Base-by-base conservation (phyloP, 1,140 invertebrate genomes). In the Notospermus geniculatus region DNA sequence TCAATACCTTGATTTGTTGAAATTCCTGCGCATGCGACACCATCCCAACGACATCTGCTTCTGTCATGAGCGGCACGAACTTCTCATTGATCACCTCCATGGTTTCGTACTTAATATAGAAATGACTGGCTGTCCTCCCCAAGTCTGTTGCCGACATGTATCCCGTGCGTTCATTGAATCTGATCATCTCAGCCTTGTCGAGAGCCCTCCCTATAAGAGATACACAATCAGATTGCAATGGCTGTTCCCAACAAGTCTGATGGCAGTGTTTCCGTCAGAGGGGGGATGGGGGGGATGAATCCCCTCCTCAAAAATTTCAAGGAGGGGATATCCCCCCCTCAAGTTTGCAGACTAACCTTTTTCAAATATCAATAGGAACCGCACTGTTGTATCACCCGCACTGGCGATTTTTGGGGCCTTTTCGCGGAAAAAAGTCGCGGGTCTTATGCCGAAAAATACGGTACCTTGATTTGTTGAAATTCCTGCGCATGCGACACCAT, bases 71-170 rank as follows among this genome's bases (percentile, higher is more conserved):
- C 15, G 87, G 84, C 53, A 86, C 86, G 64, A 91, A 84, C 64
- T 88, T 82, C 71, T 80, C 74, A 70, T 82, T 81, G 32, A 82
- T 75, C 15, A 77, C 87, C 80, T 95, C 91, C 68, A 99, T 89
- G 0, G 96, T 98, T 71, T 96, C 92, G 79, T 93, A 93, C 71
- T 96, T 98, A 45, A 99, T 93, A 79, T 99, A 99, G 82, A 90
- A 99, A 81, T 98, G 92, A 77, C 94, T 97, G 0, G 97, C 94
- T 54, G 93, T 98, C 60, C 97, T 85, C 1, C 97, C 97, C 46
- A 97, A 82, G 83, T 98, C 95, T 64, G 79, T 83, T 0, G 91
- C 83, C 71, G 87, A 87, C 22, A 98, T 84, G 75, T 91, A 91
- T 22, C 91, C 90, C 11, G 90, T 93, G 53, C 83, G 82, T 63